A percentile compares a stretch with the other conserved stretches of the same genome.
Evolutionary conservation across 2,888 invertebrate species (phyloP).

Genomic region (Adela reaumurella): DNA sequence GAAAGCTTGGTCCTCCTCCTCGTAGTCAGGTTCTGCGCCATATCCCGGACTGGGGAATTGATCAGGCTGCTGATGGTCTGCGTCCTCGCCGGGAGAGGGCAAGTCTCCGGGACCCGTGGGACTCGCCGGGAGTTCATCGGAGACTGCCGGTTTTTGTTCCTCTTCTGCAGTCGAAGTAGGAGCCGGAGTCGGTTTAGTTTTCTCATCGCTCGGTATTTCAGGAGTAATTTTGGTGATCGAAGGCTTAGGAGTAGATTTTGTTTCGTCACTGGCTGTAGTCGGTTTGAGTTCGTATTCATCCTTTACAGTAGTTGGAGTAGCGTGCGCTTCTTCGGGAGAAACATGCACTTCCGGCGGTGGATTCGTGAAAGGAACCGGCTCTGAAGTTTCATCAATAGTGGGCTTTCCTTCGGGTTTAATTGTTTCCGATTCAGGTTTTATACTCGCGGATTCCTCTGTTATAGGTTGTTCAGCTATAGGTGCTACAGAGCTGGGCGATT

Average conservation of each 20-base stretch:
- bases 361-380: too few species aligned
- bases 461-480: conserved; percentile 1
- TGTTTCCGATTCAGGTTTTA: conserved; percentile 3
- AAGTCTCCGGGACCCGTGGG: conserved; percentile 27
- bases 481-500: not conserved
- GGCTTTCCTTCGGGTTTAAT: not conserved
- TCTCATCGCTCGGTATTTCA: conserved; percentile 3
- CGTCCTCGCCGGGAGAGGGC: conserved; percentile 29
- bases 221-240: too few species aligned
- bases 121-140: conserved; percentile 5
- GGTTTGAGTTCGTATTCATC: too few species aligned
- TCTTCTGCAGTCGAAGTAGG: conserved; percentile 18
- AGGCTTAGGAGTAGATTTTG: too few species aligned
- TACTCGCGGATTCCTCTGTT: conserved; percentile 1
- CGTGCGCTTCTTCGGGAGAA: conserved; percentile 11
- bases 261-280: too few species aligned
- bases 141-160: conserved; percentile 22
- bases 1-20: conserved; percentile 74
- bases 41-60: conserved; percentile 38
- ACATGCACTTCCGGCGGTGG: too few species aligned
- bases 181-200: conserved; percentile 4
- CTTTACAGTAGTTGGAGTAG: too few species aligned
- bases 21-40: conserved; percentile 63
- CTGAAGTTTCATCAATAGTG: too few species aligned
- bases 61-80: conserved; percentile 15